Conservation (phyloP, 2,113 vertebrate genomes). For the Ophiodon elongatus region DNA sequence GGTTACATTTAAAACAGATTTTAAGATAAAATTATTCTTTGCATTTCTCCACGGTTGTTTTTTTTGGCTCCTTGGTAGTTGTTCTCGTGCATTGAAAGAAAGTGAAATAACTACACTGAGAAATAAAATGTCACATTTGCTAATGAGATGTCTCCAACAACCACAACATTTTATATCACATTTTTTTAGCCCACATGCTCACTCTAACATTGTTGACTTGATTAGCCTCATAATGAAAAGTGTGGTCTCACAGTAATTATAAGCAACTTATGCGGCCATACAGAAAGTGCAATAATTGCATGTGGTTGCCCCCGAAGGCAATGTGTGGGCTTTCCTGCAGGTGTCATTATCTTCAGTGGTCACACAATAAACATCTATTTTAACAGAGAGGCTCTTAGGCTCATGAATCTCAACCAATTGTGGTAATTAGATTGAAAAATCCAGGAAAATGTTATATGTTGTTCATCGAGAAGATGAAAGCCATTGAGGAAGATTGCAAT, state of each 20-base stretch:
- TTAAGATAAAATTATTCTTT: not conserved
- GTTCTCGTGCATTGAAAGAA: not conserved
- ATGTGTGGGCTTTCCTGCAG: slow-evolving; percentile 24
- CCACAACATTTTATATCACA: slow-evolving; percentile 5
- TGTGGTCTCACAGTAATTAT: slow-evolving; percentile 33
- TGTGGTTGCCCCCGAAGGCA: slow-evolving; percentile 15
- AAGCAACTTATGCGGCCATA: slow-evolving; percentile 23
- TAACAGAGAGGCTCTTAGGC: not conserved
- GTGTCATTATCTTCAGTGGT: slow-evolving; percentile 43
- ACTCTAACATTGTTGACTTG: slow-evolving; percentile 23
- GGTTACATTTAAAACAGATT: not conserved
- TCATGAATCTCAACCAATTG: not conserved
- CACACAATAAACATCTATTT: slow-evolving; percentile 29
- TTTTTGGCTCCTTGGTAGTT: slow-evolving; percentile 23
- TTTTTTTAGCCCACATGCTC: not conserved
- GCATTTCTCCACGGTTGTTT: not conserved
- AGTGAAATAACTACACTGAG: not conserved
- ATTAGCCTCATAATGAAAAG: slow-evolving; percentile 40
- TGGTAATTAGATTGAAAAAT: not conserved
- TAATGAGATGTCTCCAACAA: slow-evolving; percentile 11
- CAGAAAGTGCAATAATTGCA: slow-evolving; percentile 32
- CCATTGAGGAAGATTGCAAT: not conserved
- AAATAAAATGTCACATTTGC: not conserved
- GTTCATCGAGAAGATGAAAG: not conserved
- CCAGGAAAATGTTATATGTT: not conserved